Evolutionary conservation across 2,888 invertebrate genomes (phyloP), one percentile per base, ranked within the genome.

Genomic region (Cyaniris semiargus): DNA sequence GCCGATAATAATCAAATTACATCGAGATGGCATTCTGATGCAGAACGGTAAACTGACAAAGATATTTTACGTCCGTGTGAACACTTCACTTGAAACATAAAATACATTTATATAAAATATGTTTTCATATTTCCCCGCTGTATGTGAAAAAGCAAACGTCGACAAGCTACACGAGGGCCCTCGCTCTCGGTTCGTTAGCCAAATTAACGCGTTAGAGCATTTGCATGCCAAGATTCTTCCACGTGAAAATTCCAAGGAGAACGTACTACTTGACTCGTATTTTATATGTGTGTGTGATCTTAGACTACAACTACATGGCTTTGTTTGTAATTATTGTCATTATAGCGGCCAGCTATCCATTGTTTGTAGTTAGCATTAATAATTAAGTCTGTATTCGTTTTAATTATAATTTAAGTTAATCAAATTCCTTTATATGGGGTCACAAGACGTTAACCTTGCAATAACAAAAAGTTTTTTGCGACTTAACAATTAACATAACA

Each of bases 151-250:
- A 87, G 85, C 85, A 83, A 85, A 86, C 85, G 85, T 85, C 83
- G 83, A 81, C 84, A 84, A 83, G 82, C 86, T 83, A 81, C 83
- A 80, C 82, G 84, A 88, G 89, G 81, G 89, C 88, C 80, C 88
- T 91, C 82, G 82, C 81, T 82, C 88, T 85, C 86, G 89, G 89
- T 90, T 91, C 90, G 91, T 91, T 91, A 90, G 85, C 87, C 83
- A 90, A 90, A 92, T 92, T 91, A 92, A 88, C 90, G 89, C 86
- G 89, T 90, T 88, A 87, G 82, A 85, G 82, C 79, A 80, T 82
- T 81, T 81, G 78, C 79, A 79, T 83, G 76, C 77, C 81, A 79
- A 81, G 79, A 78, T 77, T 53, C 77, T 79, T 79, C 70, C 75
- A 72, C 66, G 75, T 78, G 72, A 66, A 70, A 77, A 76, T 74